Percentiles rank a stretch among this genome's conserved stretches.
Evolutionary conservation across 2,888 invertebrate genomes (phyloP).

Genomic region (Zygothrica quintamaculata): DNA sequence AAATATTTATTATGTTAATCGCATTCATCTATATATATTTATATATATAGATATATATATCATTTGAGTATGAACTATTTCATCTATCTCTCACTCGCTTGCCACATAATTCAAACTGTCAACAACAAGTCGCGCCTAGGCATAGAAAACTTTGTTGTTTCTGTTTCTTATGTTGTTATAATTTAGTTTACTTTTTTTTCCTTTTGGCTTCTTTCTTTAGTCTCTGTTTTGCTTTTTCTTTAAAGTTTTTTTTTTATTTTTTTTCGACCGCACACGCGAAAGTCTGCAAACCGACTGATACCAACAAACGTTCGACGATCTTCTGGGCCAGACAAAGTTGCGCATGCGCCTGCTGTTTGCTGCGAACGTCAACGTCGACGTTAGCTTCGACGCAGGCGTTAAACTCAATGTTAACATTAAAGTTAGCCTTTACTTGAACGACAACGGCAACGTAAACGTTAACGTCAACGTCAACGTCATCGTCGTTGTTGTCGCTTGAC

Average conservation of each 20-base stretch:
- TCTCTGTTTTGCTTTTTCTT: conserved; percentile 6
- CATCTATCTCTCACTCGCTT: conserved; percentile 47
- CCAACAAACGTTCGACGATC: conserved; percentile 51
- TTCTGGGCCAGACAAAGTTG: conserved; percentile 62
- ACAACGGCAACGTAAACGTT: not conserved
- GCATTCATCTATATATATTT: conserved; percentile 56
- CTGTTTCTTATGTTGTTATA: conserved; percentile 24
- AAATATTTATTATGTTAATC: conserved; percentile 75
- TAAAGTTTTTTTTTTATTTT: conserved; percentile 16
- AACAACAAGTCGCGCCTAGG: conserved; percentile 76
- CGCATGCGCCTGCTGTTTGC: conserved; percentile 59
- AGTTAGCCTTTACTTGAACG: conserved; percentile 14
- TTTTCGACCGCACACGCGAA: conserved; percentile 77
- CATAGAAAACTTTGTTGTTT: conserved; percentile 40
- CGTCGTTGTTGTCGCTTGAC: conserved; percentile 35
- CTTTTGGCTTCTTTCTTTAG: conserved; percentile 13
- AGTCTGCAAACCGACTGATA: conserved; percentile 79
- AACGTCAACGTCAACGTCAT: conserved; percentile 26
- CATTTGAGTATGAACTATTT: conserved; percentile 30
- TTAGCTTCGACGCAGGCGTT: conserved; percentile 2
- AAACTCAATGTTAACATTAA: conserved; percentile 11
- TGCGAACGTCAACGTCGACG: too few species aligned
- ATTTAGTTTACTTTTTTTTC: conserved; percentile 7
- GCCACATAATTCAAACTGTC: conserved; percentile 69
- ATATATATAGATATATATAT: not conserved